phyloP scores from a whole-genome alignment of 1,140 invertebrate species.

The Charaxes varanes region DNA sequence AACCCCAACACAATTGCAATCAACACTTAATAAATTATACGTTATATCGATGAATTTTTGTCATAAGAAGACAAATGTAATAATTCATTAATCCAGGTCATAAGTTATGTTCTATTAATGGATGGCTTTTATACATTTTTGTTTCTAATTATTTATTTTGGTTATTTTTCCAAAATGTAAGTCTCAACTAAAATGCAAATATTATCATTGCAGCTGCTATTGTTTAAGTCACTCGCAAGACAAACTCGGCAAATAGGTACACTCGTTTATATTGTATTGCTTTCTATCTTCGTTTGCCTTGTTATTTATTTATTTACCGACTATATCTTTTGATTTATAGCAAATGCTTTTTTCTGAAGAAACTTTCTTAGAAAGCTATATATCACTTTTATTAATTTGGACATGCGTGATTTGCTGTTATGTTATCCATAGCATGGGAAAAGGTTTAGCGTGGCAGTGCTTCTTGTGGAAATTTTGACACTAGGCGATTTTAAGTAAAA shows the following conservation, averaged over 20 bases:
- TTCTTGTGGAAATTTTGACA: conserved; percentile 9
- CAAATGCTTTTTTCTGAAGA: conserved; percentile 8
- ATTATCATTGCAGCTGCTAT: conserved; percentile 69
- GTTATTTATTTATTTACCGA: conserved; percentile 19
- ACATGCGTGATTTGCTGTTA: conserved; percentile 12
- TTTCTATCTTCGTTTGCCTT: conserved; percentile 38
- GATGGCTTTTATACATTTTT: too few relatives aligned
- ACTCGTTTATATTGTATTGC: conserved; percentile 58
- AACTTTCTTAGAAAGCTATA: too few relatives aligned
- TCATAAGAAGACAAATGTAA: too few relatives aligned
- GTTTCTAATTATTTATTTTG: conserved; percentile 8
- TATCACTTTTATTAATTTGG: conserved; percentile 3
- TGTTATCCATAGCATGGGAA: conserved; percentile 11
- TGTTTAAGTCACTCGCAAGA: conserved; percentile 70
- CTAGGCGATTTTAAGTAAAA: too few relatives aligned
- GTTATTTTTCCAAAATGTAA: conserved; percentile 12
- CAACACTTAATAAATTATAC: too few relatives aligned
- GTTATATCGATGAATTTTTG: too few relatives aligned
- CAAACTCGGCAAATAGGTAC: conserved; percentile 66
- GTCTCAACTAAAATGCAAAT: conserved; percentile 48
- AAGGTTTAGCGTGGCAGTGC: conserved; percentile 15
- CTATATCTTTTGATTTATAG: conserved; percentile 1
- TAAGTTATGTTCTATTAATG: too few relatives aligned
- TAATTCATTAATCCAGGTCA: too few relatives aligned
- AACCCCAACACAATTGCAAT: too few relatives aligned